Evolutionary conservation across 2,113 vertebrate species (phyloP).

Genomic region (Macquaria australasica): DNA sequence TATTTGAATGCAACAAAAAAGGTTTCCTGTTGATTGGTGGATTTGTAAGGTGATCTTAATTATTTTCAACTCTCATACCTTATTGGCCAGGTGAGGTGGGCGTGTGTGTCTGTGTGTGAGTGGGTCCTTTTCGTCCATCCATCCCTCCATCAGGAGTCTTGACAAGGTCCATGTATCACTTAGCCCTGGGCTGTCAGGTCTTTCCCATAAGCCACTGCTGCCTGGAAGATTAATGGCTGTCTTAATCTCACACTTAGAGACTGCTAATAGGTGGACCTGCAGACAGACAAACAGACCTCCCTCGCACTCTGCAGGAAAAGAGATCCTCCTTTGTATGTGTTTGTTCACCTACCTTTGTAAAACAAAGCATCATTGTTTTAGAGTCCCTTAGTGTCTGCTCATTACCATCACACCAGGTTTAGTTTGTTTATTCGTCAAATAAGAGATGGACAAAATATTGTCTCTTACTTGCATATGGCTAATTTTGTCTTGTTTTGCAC

Average conservation of each 20-base stretch:
- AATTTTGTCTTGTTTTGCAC: not conserved
- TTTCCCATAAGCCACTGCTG: constrained; percentile 59
- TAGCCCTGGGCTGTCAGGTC: constrained; percentile 67
- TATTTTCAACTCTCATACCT: not conserved
- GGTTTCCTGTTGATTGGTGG: not conserved
- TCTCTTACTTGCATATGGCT: not conserved
- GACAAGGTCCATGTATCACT: constrained; percentile 78
- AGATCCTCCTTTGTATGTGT: constrained; percentile 16
- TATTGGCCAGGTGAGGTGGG: constrained; percentile 3
- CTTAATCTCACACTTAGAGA: constrained; percentile 61
- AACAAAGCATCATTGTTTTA: not conserved
- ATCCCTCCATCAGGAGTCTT: constrained; percentile 66
- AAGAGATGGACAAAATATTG: not conserved
- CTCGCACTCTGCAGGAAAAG: not conserved
- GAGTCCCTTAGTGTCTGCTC: not conserved
- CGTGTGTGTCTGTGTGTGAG: constrained; percentile 8
- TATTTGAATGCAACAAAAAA: not conserved
- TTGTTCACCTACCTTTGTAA: not conserved
- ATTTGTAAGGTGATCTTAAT: too few species aligned
- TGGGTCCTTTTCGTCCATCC: constrained; percentile 39
- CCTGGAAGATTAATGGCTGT: constrained; percentile 73
- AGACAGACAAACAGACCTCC: constrained; percentile 36
- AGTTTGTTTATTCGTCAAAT: not conserved
- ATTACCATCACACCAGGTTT: not conserved
- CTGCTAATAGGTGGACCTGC: constrained; percentile 61